Evolutionary conservation across 2,888 invertebrate species (phyloP), one percentile per base, ranked within the genome.

Genomic region (Hymenopus coronatus): DNA sequence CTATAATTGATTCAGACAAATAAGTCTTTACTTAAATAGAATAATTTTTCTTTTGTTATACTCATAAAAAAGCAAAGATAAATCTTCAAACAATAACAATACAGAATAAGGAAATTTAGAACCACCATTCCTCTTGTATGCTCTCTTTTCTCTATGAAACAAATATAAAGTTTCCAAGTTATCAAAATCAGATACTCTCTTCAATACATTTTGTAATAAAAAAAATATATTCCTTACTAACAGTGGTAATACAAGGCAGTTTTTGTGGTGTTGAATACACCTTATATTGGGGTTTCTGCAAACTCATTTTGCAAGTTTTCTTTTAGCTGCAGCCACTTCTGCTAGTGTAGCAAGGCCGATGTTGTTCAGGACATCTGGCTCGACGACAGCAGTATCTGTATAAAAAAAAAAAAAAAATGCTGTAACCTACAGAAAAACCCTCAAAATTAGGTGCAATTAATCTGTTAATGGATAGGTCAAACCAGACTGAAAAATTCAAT

Each of bases 311-410:
- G 85, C 81, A 33, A 90, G 88, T 87, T 88, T 90, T 81, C 81
- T 89, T 82, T 90, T 90, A 25, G 90, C 90, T 27, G 90, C 82
- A 82, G 96, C 96, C 46, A 96, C 95, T 92, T 96, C 96, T 81
- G 96, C 96, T 90, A 96, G 92, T 0, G 96, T 95, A n/a, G 95
- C 95, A 91, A 96, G 93, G 14, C 95, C 96, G 88, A 91, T 91
- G 88, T 91, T 91, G 70, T 90, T 91, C 90, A 95, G 92, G 82
- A 96, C 92, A 90, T 93, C 94, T 70, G 92, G 93, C 93, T 88
- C 93, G 92, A 92, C 92, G 91, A 91, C 92, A 90, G 91, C 92
- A 92, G 88, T 91, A 88, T 91, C 91, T 91, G 90, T 25, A 91
- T 90, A 70, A 40, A 40, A 9, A 40, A 40, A 3, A 15, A 70